Evolutionary conservation across 2,113 vertebrate species (phyloP), one percentile per base, ranked within the genome.

Genomic region (Catharus fuscescens): DNA sequence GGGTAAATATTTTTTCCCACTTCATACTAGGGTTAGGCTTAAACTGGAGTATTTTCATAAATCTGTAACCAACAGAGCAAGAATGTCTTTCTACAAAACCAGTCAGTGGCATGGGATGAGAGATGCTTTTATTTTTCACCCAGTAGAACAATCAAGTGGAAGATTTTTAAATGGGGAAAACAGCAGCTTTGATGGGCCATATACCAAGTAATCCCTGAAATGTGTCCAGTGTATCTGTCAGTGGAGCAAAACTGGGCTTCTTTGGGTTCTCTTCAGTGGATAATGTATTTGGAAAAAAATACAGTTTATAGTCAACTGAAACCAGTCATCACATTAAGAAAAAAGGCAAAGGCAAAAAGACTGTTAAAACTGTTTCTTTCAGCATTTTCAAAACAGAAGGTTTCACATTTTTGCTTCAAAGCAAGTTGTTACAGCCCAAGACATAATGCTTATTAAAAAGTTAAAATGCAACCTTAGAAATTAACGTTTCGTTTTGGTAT

Each of bases 321-420:
- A 84, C 19, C 36, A 95, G 32, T 32, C n/a, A 83, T 57, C 53
- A 53, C 53, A 71, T 56, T 81, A 67, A 78, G 78, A 88, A 89
- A 64, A 79, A 81, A 77, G 20, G 66, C 66, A 81, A 92, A 89
- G 48, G 65, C 45, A 91, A 87, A 91, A 86, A 54, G 21, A 74
- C 38, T 60, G 47, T 31, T 53, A 86, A 45, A 88, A 86, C 60
- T 53, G 61, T 78, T 93, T 86, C 79, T 92, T 93, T 87, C 53
- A 84, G 69, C 36, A 53, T 89, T 86, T 93, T 79, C 73, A 45
- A 78, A 92, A 92, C 65, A 84, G n/a, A 87, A 87, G 20, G 40
- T 56, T 95, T 95, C 90, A 86, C 69, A 83, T 88, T 86, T 90
- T 73, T 77, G 20, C 82, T 90, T 92, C 76, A 90, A 90, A 90